Evolutionary conservation across 2,888 invertebrate genomes (phyloP), one percentile per base, ranked within the genome.

Genomic region (Trichopria drosophilae): DNA sequence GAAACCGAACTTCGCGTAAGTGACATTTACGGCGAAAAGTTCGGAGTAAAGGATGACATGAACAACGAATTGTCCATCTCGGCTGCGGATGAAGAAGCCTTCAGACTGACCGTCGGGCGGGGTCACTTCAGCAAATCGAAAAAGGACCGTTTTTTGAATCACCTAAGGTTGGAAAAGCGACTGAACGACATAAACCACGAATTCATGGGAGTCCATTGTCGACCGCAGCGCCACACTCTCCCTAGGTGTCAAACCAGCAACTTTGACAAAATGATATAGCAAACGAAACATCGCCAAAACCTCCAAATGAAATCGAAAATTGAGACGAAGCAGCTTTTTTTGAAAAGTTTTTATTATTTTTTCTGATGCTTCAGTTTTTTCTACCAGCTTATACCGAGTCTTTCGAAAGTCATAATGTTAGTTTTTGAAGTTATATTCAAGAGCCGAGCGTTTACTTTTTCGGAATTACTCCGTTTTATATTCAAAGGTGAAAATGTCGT

Each of bases 61-160:
- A 55, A 44, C 6, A 57, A 55, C 22, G 47, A 58, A 19, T 61
- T 61, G 9, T 41, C 52, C 23, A 62, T 71, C 62, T 63, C 68
- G 5, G 63, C 68, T 1, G 68, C 64, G 5, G 69, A 71, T 31
- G 68, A 69, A 48, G 64, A 62, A 16, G 69, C 67, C 6, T 68
- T 71, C 36, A 57, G 70, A 28, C 58, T 68, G 44, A 68, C 70
- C 36, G 61, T 68, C 9, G 70, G 69, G n/a, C 57, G 69, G 1
- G 70, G 70, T 9, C 61, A 68, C 49, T 69, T 71, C 31, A 64
- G 66, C 24, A 64, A 66, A n/a, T 68, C 70, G 45, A 69, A 71
- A 43, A 71, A 71, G 43, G 68, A 71, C 51, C 62, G 62, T 57
- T 71, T 71, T 51, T 60, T 71, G 24, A 71, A 71, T 56, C 66